These are phyloP conservation scores for Tuta absoluta DNA, from an alignment of 2,888 invertebrate genomes.

Conservation along the genomic window DNA sequence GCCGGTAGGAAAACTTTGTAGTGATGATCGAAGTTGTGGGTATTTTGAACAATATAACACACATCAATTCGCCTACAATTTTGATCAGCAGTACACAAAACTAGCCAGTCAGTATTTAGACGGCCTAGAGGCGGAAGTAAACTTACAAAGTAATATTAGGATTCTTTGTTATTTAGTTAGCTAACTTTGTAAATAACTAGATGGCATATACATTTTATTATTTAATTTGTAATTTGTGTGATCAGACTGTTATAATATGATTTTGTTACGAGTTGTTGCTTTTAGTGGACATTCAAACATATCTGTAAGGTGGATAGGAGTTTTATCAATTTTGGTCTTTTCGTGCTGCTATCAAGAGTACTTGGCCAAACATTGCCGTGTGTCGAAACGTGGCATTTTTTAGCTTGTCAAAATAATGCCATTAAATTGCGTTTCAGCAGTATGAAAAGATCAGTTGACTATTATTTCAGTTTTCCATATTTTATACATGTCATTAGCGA, in stretches of 20 bases:
- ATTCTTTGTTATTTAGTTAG: constrained; percentile 80
- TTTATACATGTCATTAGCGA: constrained; percentile 43
- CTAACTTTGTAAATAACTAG: constrained; percentile 81
- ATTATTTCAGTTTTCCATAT: constrained; percentile 31
- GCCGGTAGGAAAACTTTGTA: constrained; percentile 36
- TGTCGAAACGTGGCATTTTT: background rate
- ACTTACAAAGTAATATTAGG: constrained; percentile 73
- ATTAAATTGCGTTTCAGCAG: background rate
- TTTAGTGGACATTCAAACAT: constrained; percentile 71
- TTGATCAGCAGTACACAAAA: constrained; percentile 29
- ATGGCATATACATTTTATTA: constrained; percentile 75
- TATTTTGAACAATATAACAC: background rate
- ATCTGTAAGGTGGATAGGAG: constrained; percentile 64
- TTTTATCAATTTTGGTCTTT: constrained; percentile 12
- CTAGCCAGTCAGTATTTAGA: constrained; percentile 76
- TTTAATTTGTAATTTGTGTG: constrained; percentile 81
- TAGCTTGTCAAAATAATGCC: background rate
- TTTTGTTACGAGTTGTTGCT: constrained; percentile 80
- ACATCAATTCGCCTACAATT: background rate
- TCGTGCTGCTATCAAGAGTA: background rate
- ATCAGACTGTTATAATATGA: constrained; percentile 80
- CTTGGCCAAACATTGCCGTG: background rate
- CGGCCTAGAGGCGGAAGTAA: constrained; percentile 57
- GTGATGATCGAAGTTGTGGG: background rate
- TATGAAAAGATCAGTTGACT: constrained; percentile 9